phyloP scores from a whole-genome alignment of 1,140 invertebrate genomes.

The Achatina immaculata region DNA sequence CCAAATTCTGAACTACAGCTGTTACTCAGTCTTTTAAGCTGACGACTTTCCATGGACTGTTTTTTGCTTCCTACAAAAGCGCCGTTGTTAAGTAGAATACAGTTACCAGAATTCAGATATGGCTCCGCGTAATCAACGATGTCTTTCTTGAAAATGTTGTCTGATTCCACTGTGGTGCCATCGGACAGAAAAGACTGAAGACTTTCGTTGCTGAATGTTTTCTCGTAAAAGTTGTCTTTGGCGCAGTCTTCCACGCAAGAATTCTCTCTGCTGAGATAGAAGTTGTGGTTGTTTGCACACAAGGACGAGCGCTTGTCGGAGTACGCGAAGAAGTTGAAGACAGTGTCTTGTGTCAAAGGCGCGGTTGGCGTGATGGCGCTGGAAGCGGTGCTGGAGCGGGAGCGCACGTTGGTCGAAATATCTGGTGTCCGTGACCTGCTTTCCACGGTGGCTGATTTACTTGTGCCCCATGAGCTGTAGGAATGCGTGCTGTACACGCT shows the following conservation, averaged over 20 bases:
- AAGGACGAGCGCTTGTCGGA: neutral
- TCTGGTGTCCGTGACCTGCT: neutral
- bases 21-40: neutral
- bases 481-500: constrained; percentile 26
- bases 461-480: constrained; percentile 5
- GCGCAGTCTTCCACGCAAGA: neutral
- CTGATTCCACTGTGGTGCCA: neutral
- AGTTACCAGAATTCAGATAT: neutral
- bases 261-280: neutral
- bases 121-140: neutral
- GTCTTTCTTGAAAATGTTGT: neutral
- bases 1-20: neutral
- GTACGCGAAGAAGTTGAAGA: constrained; percentile 4
- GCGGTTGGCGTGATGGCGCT: neutral
- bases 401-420: neutral
- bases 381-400: neutral
- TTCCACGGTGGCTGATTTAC: constrained; percentile 14
- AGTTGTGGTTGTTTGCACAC: constrained; percentile 18
- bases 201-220: constrained; percentile 9
- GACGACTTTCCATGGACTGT: neutral
- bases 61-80: neutral
- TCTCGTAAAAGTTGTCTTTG: neutral
- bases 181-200: neutral
- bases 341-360: neutral
- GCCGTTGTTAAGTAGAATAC: neutral